Conservation (phyloP, 2,888 invertebrate species). For the Tetropium fuscum region DNA sequence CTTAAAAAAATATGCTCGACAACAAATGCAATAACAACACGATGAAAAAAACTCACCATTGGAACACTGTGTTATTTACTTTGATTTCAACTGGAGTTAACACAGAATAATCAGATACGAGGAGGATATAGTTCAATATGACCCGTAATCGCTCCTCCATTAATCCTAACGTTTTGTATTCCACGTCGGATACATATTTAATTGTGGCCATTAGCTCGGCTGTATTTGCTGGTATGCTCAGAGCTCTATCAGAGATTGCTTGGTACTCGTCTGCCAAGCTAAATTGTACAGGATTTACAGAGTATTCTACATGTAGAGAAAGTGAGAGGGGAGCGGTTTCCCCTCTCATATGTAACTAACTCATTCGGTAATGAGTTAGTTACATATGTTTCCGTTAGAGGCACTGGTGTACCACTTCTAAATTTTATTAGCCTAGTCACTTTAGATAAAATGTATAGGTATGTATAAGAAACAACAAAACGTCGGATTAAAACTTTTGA, state of each 20-base stretch:
- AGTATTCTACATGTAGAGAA: not conserved
- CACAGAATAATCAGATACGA: slow-evolving; percentile 84
- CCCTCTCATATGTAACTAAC: too few species aligned
- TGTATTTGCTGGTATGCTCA: slow-evolving; percentile 86
- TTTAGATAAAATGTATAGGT: too few species aligned
- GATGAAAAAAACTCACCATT: slow-evolving; percentile 71
- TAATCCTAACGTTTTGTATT: slow-evolving; percentile 75
- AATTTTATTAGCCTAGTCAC: too few species aligned
- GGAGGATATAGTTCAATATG: slow-evolving; percentile 80
- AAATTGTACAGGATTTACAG: slow-evolving; percentile 38
- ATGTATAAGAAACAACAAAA: too few species aligned
- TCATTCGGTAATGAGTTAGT: too few species aligned
- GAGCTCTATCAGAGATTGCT: slow-evolving; percentile 79
- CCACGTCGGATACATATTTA: slow-evolving; percentile 80
- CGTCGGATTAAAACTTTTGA: too few species aligned
- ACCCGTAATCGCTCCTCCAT: slow-evolving; percentile 81
- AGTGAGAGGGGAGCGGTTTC: too few species aligned
- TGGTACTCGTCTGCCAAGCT: slow-evolving; percentile 90
- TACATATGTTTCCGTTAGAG: too few species aligned
- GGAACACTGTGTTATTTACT: slow-evolving; percentile 87
- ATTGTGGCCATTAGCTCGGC: slow-evolving; percentile 87
- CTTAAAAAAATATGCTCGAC: too few species aligned
- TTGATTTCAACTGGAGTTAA: slow-evolving; percentile 89
- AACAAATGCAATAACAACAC: slow-evolving; percentile 5
- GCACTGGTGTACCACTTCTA: too few species aligned